phyloP scores from a whole-genome alignment of 2,113 vertebrate species.

The Oostethus manadensis region DNA sequence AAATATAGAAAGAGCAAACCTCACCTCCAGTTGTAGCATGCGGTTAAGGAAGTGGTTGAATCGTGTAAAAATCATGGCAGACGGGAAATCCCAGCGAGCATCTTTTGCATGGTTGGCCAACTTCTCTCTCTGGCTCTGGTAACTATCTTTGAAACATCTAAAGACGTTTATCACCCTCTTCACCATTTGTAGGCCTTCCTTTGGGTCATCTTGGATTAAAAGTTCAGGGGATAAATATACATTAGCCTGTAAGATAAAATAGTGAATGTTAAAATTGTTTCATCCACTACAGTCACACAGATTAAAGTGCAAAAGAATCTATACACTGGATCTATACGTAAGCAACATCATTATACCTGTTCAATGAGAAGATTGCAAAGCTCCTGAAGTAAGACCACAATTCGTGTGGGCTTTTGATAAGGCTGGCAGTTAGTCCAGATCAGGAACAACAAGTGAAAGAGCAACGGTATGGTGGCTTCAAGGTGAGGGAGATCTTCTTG shows the following conservation, averaged over 20 bases:
- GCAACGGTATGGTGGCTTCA: slow-evolving; percentile 44
- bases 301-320: neutral
- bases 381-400: slow-evolving; percentile 75
- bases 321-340: neutral
- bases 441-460: slow-evolving; percentile 77
- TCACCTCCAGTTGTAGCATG: slow-evolving; percentile 75
- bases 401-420: slow-evolving; percentile 65
- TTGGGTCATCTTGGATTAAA: slow-evolving; percentile 73
- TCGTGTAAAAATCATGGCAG: slow-evolving; percentile 72
- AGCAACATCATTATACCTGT: slow-evolving; percentile 55
- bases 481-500: slow-evolving; percentile 65
- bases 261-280: slow-evolving; percentile 10
- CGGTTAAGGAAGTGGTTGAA: slow-evolving; percentile 71
- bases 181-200: slow-evolving; percentile 74
- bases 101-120: slow-evolving; percentile 56
- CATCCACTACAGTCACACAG: neutral
- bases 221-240: slow-evolving; percentile 69
- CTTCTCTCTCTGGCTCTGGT: slow-evolving; percentile 65
- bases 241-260: slow-evolving; percentile 56
- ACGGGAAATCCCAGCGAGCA: slow-evolving; percentile 78
- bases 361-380: slow-evolving; percentile 78
- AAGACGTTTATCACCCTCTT: slow-evolving; percentile 62
- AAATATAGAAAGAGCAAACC: slow-evolving; percentile 1
- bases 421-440: slow-evolving; percentile 75
- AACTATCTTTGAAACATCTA: slow-evolving; percentile 68